Evolutionary conservation across 2,113 vertebrate genomes (phyloP).

Genomic region (Pyxicephalus adspersus): DNA sequence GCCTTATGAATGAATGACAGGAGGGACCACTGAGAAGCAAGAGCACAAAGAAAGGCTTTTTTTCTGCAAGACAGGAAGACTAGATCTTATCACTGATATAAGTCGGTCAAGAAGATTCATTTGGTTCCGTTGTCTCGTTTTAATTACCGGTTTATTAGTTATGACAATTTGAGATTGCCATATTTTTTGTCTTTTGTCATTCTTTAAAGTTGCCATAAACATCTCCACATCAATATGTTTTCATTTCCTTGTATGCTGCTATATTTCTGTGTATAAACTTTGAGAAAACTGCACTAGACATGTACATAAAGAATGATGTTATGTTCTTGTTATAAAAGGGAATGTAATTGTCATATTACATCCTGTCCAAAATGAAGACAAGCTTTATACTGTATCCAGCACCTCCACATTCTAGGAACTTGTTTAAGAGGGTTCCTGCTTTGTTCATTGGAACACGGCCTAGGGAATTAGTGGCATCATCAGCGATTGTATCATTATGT

Average conservation of each 20-base stretch:
- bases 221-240: slow-evolving; percentile 58
- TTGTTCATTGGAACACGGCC: background rate
- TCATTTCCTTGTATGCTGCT: slow-evolving; percentile 61
- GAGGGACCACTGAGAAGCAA: slow-evolving; percentile 29
- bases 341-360: background rate
- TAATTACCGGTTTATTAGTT: background rate
- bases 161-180: slow-evolving; percentile 8
- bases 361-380: background rate
- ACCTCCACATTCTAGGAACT: too few species aligned
- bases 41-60: slow-evolving; percentile 64
- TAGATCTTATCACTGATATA: slow-evolving; percentile 54
- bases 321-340: slow-evolving; percentile 6
- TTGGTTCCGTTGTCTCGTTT: background rate
- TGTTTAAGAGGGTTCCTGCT: background rate
- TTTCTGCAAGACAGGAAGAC: slow-evolving; percentile 47
- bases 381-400: background rate
- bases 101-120: slow-evolving; percentile 37
- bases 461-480: background rate
- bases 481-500: too few species aligned
- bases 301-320: slow-evolving; percentile 51
- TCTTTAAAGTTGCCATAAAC: slow-evolving; percentile 57
- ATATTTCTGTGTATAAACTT: slow-evolving; percentile 57
- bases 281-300: slow-evolving; percentile 64
- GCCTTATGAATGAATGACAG: slow-evolving; percentile 54
- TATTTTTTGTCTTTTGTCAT: slow-evolving; percentile 30